These are phyloP conservation scores for Phalera bucephala DNA, from an alignment of 2,888 invertebrate genomes.

Conservation along the genomic window DNA sequence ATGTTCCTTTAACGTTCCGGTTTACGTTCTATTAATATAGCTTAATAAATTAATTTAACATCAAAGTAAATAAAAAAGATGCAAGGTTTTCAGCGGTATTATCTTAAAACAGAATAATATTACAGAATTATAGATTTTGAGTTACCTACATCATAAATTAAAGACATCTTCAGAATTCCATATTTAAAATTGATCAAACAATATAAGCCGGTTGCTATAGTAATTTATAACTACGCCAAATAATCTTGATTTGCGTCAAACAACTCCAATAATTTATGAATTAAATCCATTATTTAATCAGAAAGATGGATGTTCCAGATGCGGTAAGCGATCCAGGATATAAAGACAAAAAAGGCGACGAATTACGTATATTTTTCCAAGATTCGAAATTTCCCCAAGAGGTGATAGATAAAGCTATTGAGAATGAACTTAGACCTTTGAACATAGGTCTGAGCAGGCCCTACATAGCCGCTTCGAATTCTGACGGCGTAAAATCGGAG, in stretches of 20 bases:
- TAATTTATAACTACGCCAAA: slow-evolving; percentile 15
- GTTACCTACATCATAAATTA: too few species aligned
- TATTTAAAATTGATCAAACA: slow-evolving; percentile 31
- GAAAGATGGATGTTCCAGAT: slow-evolving; percentile 41
- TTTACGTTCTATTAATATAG: neutral
- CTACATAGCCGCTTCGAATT: slow-evolving; percentile 63
- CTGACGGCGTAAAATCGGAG: slow-evolving; percentile 61
- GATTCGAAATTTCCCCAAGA: slow-evolving; percentile 56
- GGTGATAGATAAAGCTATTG: slow-evolving; percentile 56
- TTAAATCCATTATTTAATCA: neutral
- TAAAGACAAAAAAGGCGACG: slow-evolving; percentile 56
- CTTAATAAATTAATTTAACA: too few species aligned
- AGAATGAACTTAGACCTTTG: slow-evolving; percentile 65
- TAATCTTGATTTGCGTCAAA: slow-evolving; percentile 23
- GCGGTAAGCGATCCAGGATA: slow-evolving; percentile 38
- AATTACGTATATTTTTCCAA: slow-evolving; percentile 60
- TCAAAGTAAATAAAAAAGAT: too few species aligned
- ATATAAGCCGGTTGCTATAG: slow-evolving; percentile 20
- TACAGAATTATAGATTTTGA: too few species aligned
- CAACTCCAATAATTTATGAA: neutral
- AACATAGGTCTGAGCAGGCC: slow-evolving; percentile 38
- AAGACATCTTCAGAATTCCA: slow-evolving; percentile 12
- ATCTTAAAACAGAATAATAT: too few species aligned
- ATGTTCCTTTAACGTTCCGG: neutral
- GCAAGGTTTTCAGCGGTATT: too few species aligned